Evolutionary conservation across 2,113 vertebrate species (phyloP).

Genomic region (Gallinago undulata): DNA sequence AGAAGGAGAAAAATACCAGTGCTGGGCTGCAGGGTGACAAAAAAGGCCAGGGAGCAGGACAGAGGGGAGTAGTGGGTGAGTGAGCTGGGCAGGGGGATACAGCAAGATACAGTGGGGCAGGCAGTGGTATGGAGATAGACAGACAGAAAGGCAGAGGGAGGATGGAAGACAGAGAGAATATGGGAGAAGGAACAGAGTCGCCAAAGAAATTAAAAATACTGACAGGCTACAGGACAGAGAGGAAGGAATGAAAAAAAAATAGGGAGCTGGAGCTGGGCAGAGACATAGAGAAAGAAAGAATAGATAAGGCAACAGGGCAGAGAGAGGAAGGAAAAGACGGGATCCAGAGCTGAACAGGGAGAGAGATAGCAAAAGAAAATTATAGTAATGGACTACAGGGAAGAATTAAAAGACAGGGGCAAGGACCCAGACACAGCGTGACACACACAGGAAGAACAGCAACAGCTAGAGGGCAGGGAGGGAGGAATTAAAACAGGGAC

Average conservation of each 20-base stretch:
- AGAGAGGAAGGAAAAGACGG: not conserved
- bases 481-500: no score
- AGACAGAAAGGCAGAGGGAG: not conserved
- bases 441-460: no score
- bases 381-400: not conserved
- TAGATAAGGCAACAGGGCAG: not conserved
- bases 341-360: not conserved
- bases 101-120: not conserved
- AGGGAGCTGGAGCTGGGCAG: not conserved
- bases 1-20: not conserved
- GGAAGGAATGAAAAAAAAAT: not conserved
- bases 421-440: not conserved
- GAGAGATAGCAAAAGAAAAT: not conserved
- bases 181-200: no score
- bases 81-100: not conserved
- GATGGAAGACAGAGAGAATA: no score
- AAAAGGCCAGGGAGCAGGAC: not conserved
- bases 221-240: not conserved
- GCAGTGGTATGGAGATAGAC: not conserved
- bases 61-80: not conserved
- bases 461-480: no score
- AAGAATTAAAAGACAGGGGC: not conserved
- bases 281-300: not conserved
- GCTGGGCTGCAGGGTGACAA: not conserved
- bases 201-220: no score